Percentiles rank a stretch among this genome's conserved stretches.
These are phyloP conservation scores for Drosophila equinoxialis DNA, from an alignment of 1,140 invertebrate species.

Conservation along the genomic window DNA sequence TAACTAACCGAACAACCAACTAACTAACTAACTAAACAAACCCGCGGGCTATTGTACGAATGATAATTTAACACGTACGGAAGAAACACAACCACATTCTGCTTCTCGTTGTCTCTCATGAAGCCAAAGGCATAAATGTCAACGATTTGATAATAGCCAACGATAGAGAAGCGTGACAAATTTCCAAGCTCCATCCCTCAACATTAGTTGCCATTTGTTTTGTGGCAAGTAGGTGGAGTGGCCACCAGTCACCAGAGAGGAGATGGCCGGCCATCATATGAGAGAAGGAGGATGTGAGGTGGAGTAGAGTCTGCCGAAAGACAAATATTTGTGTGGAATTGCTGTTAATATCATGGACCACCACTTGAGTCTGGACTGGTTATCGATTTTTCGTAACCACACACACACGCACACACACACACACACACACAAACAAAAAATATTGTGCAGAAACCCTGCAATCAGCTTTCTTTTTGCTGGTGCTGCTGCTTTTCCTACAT, in stretches of 20 bases:
- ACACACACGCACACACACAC: conserved; percentile 16
- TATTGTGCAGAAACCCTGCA: conserved; percentile 17
- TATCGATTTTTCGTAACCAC: conserved; percentile 17
- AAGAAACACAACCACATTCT: conserved; percentile 38
- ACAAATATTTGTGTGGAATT: conserved; percentile 38
- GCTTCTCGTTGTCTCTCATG: conserved; percentile 68
- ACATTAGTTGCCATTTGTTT: conserved; percentile 76
- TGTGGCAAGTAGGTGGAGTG: conserved; percentile 23
- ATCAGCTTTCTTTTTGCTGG: conserved; percentile 32
- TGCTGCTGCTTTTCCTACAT: not conserved
- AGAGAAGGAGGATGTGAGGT: conserved; percentile 26
- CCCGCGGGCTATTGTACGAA: conserved; percentile 54
- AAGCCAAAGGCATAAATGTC: conserved; percentile 76
- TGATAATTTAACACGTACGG: conserved; percentile 74
- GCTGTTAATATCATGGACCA: conserved; percentile 58
- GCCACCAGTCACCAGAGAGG: conserved; percentile 8
- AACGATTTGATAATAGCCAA: conserved; percentile 78
- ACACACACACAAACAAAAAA: not conserved
- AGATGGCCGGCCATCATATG: not conserved
- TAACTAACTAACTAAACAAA: conserved; percentile 73
- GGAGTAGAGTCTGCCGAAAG: conserved; percentile 1
- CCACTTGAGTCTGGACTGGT: conserved; percentile 19
- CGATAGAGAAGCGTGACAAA: conserved; percentile 58
- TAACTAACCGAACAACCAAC: conserved; percentile 49
- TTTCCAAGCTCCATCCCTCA: conserved; percentile 34